Conservation (phyloP, 2,113 vertebrate genomes). For the Misgurnus mizolepis region DNA sequence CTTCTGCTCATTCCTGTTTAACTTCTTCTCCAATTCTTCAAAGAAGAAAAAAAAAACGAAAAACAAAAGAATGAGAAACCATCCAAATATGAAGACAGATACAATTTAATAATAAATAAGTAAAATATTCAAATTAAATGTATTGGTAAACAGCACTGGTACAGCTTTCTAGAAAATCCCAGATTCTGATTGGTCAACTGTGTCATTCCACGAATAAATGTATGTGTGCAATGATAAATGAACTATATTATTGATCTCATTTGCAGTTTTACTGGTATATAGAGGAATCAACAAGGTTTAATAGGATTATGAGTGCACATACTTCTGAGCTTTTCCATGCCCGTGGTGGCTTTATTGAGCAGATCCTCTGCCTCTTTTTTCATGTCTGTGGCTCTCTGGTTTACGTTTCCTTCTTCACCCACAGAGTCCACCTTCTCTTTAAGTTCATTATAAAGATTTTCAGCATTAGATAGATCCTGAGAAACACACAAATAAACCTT, state of each 20-base stretch:
- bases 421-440: constrained; percentile 67
- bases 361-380: constrained; percentile 76
- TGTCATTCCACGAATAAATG: too few species aligned
- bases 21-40: constrained; percentile 77
- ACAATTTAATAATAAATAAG: background rate
- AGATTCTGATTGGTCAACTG: too few species aligned
- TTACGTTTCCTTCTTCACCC: constrained; percentile 56
- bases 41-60: constrained; percentile 17
- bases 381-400: constrained; percentile 66
- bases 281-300: background rate
- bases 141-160: too few species aligned
- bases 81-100: background rate
- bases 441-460: constrained; percentile 68
- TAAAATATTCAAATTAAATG: background rate
- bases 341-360: constrained; percentile 72
- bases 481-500: background rate
- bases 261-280: background rate
- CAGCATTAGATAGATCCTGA: constrained; percentile 76
- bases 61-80: background rate
- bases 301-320: constrained; percentile 39
- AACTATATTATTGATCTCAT: too few species aligned
- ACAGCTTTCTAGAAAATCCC: too few species aligned
- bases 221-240: too few species aligned
- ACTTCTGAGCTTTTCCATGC: constrained; percentile 77
- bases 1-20: constrained; percentile 72